A percentile compares a stretch with the other conserved stretches of the same genome.
These are phyloP conservation scores for Andrena bicolor DNA, from an alignment of 2,888 invertebrate species.

Conservation along the genomic window DNA sequence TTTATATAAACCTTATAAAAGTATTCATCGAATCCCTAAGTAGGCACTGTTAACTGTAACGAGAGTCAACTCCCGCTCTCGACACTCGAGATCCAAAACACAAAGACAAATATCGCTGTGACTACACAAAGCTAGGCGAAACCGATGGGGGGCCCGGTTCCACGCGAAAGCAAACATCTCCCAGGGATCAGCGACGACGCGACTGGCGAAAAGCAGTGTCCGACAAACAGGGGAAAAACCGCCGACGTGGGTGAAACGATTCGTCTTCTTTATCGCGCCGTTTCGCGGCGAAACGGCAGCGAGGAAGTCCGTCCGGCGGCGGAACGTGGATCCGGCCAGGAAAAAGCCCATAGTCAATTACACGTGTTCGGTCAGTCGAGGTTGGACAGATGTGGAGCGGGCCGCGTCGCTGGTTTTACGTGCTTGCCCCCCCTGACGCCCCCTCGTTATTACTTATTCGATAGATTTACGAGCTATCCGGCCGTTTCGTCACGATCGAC, in stretches of 20 bases:
- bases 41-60: too few relatives aligned
- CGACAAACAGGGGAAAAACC: conserved; percentile 11
- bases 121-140: background rate
- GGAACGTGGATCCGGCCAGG: conserved; percentile 11
- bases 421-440: conserved; percentile 10
- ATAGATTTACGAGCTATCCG: conserved; percentile 67
- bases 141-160: background rate
- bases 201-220: conserved; percentile 15
- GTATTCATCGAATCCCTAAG: too few relatives aligned
- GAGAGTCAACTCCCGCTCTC: too few relatives aligned
- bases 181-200: background rate
- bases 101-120: too few relatives aligned
- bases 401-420: conserved; percentile 41
- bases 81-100: too few relatives aligned
- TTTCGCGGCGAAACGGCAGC: conserved; percentile 19
- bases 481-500: conserved; percentile 64
- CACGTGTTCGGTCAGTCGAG: conserved; percentile 39
- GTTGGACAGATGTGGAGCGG: conserved; percentile 30
- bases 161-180: conserved; percentile 13
- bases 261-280: conserved; percentile 45
- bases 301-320: background rate
- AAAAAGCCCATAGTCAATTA: conserved; percentile 52
- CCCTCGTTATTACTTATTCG: conserved; percentile 69
- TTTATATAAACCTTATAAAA: too few relatives aligned
- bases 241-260: conserved; percentile 21